Evolutionary conservation across 2,113 vertebrate species (phyloP).

Genomic region (Poicephalus meyeri): DNA sequence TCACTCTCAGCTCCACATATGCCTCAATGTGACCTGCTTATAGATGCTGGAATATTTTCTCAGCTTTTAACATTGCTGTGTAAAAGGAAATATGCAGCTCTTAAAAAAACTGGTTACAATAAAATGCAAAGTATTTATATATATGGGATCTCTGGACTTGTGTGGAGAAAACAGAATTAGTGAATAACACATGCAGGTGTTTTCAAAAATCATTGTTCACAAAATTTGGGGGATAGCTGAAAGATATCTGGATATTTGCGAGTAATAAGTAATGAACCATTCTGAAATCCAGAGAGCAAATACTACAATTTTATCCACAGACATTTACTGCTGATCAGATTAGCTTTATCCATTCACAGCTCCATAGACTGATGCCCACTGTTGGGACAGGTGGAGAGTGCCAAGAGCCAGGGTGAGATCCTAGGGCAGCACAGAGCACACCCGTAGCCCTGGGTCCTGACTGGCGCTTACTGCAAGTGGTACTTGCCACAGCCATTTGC

Average conservation of each 20-base stretch:
- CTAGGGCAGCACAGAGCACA: not conserved
- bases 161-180: not conserved
- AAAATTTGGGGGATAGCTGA: not conserved
- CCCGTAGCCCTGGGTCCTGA: not conserved
- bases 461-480: not conserved
- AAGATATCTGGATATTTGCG: not conserved
- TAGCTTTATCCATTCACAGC: not conserved
- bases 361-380: not conserved
- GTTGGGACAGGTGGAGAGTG: not conserved
- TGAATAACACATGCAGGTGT: not conserved
- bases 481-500: not conserved
- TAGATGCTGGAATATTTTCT: not conserved
- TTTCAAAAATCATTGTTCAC: not conserved
- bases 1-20: not conserved
- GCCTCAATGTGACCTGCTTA: not conserved
- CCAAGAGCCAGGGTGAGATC: not conserved
- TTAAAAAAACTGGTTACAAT: not conserved
- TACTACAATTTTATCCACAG: not conserved
- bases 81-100: not conserved
- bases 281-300: not conserved
- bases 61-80: not conserved
- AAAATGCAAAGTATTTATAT: slow-evolving; percentile 2
- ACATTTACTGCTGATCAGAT: not conserved
- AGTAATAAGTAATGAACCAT: not conserved
- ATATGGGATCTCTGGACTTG: not conserved